Evolutionary conservation across 2,113 vertebrate genomes (phyloP).

Genomic region (Scophthalmus maximus): DNA sequence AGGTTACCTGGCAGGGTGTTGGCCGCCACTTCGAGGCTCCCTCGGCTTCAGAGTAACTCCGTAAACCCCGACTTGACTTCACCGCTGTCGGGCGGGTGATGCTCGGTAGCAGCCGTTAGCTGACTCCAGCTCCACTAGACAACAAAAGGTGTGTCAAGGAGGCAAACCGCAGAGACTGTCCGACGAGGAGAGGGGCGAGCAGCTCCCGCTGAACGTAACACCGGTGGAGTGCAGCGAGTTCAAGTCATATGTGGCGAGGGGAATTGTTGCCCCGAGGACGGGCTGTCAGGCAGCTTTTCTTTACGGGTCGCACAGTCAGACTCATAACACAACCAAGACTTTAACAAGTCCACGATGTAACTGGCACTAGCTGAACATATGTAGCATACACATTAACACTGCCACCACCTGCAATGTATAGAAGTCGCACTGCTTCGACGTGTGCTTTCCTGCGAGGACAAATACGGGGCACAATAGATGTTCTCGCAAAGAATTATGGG

Average conservation of each 20-base stretch:
- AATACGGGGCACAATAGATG: background rate
- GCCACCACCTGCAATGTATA: background rate
- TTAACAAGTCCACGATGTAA: no score
- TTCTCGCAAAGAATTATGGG: conserved; percentile 56
- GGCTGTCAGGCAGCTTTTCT: background rate
- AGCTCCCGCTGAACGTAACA: background rate
- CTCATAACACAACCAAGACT: no score
- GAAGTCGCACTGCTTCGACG: background rate
- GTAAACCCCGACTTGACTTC: conserved; percentile 2
- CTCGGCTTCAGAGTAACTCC: conserved; percentile 5
- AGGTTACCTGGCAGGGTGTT: conserved; percentile 51
- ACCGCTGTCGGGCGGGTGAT: conserved; percentile 28
- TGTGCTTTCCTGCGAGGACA: background rate
- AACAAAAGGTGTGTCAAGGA: conserved; percentile 73
- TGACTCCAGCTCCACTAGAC: conserved; percentile 49
- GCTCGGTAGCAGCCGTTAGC: conserved; percentile 55
- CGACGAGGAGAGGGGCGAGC: background rate
- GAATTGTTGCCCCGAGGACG: background rate
- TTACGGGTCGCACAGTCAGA: background rate
- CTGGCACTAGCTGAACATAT: no score
- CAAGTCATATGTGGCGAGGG: background rate
- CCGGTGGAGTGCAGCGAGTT: background rate
- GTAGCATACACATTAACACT: background rate
- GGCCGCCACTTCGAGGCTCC: conserved; percentile 28
- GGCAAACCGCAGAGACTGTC: conserved; percentile 32